Evolutionary conservation across 1,140 invertebrate genomes (phyloP).

Genomic region (Diprion similis): DNA sequence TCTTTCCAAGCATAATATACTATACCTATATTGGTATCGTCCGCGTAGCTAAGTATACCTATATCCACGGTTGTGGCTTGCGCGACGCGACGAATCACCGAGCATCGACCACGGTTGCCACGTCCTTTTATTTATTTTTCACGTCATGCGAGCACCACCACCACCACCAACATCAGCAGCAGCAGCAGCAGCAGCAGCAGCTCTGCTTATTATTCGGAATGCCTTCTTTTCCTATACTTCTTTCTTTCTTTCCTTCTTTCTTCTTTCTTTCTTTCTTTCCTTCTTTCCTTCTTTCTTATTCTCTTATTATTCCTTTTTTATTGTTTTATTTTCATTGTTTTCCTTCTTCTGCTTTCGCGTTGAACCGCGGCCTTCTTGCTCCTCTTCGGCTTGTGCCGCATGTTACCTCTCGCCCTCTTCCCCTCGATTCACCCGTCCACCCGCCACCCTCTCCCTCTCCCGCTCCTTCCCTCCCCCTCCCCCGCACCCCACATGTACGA

Average conservation of each 20-base stretch:
- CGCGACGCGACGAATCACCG: constrained; percentile 6
- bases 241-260: not conserved
- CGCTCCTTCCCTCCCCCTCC: not conserved
- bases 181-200: not conserved
- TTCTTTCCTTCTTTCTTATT: not conserved
- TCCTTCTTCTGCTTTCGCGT: not conserved
- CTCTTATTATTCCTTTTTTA: not conserved
- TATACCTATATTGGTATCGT: no score
- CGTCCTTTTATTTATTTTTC: constrained; percentile 8
- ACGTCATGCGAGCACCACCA: not conserved
- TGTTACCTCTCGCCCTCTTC: not conserved
- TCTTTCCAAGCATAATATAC: no score
- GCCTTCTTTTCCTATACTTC: constrained; percentile 4
- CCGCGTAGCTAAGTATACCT: no score
- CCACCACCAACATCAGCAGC: no score
- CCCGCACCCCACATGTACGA: not conserved
- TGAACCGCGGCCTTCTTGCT: not conserved
- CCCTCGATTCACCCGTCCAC: not conserved
- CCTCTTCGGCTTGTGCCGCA: not conserved
- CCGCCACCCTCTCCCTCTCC: not conserved
- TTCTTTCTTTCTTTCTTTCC: not conserved
- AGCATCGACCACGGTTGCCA: constrained; percentile 4
- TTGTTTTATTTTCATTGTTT: not conserved
- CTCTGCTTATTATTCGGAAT: constrained; percentile 6
- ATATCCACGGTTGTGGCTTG: not conserved